Evolutionary conservation across 2,888 invertebrate species (phyloP).

Genomic region (Nomada goodeniana): DNA sequence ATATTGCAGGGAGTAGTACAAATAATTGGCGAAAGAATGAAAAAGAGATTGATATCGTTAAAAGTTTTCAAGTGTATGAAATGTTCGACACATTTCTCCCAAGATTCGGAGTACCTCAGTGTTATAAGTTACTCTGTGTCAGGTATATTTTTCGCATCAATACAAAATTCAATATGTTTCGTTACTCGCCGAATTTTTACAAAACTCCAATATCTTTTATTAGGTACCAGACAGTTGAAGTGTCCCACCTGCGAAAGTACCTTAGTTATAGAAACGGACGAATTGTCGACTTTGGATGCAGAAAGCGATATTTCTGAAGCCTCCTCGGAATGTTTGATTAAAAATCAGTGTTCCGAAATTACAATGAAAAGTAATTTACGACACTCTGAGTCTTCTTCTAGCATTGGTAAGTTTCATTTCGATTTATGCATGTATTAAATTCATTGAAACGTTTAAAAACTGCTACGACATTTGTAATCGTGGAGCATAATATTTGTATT

Average conservation of each 20-base stretch:
- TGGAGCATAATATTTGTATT: no score
- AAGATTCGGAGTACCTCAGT: slow-evolving; percentile 82
- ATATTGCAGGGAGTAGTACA: slow-evolving; percentile 83
- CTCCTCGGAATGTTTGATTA: slow-evolving; percentile 34
- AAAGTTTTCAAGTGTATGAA: slow-evolving; percentile 86
- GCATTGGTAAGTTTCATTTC: slow-evolving; percentile 82
- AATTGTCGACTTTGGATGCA: slow-evolving; percentile 76
- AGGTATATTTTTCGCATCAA: slow-evolving; percentile 46
- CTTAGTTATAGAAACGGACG: slow-evolving; percentile 86
- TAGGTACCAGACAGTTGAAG: slow-evolving; percentile 74
- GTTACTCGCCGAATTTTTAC: not conserved
- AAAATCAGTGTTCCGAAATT: slow-evolving; percentile 58
- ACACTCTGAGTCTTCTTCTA: slow-evolving; percentile 83
- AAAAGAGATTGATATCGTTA: slow-evolving; percentile 83
- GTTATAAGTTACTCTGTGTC: slow-evolving; percentile 53
- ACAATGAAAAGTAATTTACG: slow-evolving; percentile 67
- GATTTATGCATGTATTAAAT: slow-evolving; percentile 19
- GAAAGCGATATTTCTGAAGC: slow-evolving; percentile 61
- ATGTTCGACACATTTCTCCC: slow-evolving; percentile 87
- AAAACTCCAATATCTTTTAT: slow-evolving; percentile 10
- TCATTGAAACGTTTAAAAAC: not conserved
- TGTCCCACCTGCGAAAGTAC: slow-evolving; percentile 88
- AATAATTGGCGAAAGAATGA: slow-evolving; percentile 84
- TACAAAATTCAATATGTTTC: slow-evolving; percentile 1
- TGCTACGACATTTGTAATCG: not conserved